Evolutionary conservation across 2,888 invertebrate species (phyloP).

Genomic region (Nemotelus nigrinus): DNA sequence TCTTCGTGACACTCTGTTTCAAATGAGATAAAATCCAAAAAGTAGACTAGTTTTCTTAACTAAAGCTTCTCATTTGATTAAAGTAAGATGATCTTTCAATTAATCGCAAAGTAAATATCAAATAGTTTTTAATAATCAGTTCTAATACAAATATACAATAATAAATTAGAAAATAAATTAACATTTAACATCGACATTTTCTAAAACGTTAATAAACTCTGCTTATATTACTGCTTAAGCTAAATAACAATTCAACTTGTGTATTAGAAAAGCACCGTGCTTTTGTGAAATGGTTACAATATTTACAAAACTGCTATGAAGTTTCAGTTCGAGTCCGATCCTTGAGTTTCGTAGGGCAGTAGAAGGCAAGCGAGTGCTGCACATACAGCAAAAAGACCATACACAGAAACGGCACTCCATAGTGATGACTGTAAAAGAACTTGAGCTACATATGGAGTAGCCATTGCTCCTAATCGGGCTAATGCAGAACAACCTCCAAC

Average conservation of each 20-base stretch:
- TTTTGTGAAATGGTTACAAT: constrained; percentile 19
- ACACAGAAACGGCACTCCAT: constrained; percentile 69
- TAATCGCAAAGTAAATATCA: too few species aligned
- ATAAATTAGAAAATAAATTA: constrained; percentile 23
- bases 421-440: constrained; percentile 73
- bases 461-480: constrained; percentile 91
- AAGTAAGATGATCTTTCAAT: too few species aligned
- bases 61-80: too few species aligned
- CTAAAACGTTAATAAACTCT: neutral
- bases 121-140: too few species aligned
- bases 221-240: neutral
- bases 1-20: neutral
- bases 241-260: constrained; percentile 2
- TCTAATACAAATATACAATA: neutral
- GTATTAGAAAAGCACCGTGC: constrained; percentile 22
- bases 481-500: constrained; percentile 93
- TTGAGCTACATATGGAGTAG: constrained; percentile 94
- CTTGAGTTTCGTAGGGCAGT: constrained; percentile 75
- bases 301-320: constrained; percentile 1
- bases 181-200: neutral
- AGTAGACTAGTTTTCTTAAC: neutral
- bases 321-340: constrained; percentile 54
- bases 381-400: constrained; percentile 69
- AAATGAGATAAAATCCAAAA: neutral
- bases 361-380: constrained; percentile 71